Conservation (phyloP, 2,888 invertebrate genomes). For the Leptopterna dolabrata region DNA sequence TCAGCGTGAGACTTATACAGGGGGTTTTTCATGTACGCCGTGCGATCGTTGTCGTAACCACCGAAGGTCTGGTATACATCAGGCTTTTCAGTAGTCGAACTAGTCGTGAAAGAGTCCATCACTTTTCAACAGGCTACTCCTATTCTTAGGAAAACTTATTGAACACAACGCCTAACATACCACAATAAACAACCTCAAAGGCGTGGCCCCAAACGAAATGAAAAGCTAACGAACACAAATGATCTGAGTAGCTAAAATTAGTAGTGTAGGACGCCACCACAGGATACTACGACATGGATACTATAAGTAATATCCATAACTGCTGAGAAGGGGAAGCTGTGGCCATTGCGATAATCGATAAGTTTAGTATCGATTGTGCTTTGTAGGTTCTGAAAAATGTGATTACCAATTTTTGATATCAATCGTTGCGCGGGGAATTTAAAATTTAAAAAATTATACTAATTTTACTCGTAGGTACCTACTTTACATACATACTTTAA, state of each 20-base stretch:
- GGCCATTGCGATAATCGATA: too few relatives aligned
- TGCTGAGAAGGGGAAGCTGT: too few relatives aligned
- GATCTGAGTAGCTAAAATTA: not conserved
- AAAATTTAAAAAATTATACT: too few relatives aligned
- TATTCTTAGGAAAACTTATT: not conserved
- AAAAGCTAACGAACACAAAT: too few relatives aligned
- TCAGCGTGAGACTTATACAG: conserved; percentile 70
- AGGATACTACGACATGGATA: too few relatives aligned
- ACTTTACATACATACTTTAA: too few relatives aligned
- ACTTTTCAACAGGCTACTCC: not conserved
- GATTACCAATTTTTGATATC: too few relatives aligned
- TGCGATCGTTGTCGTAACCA: conserved; percentile 50
- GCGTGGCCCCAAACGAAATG: not conserved
- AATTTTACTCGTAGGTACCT: too few relatives aligned
- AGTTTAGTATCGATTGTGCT: too few relatives aligned
- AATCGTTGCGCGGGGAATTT: too few relatives aligned
- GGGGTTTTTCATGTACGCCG: conserved; percentile 70
- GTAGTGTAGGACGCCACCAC: not conserved
- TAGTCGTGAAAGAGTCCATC: conserved; percentile 25
- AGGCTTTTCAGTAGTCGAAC: not conserved
- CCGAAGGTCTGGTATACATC: conserved; percentile 33
- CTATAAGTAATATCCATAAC: too few relatives aligned
- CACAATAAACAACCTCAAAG: not conserved
- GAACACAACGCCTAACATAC: not conserved
- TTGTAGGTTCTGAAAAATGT: too few relatives aligned